A percentile compares a stretch with the other conserved stretches of the same genome.
These are phyloP conservation scores for Gorsachius goisagi DNA, from an alignment of 2,113 vertebrate species.

Conservation along the genomic window DNA sequence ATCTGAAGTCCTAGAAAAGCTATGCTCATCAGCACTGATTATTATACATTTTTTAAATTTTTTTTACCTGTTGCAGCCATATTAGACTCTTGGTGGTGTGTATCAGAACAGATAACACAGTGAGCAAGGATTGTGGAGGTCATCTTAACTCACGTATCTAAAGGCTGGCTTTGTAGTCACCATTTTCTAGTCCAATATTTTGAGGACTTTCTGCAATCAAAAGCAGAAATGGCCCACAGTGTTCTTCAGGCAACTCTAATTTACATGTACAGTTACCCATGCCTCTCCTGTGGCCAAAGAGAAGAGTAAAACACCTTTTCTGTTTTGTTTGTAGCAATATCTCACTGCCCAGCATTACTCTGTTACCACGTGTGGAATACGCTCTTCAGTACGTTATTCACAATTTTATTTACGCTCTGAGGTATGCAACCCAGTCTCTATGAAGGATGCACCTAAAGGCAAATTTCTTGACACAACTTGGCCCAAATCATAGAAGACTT, in stretches of 20 bases:
- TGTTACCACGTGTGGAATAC: background rate
- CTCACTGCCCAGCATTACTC: background rate
- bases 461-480: background rate
- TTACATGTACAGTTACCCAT: background rate
- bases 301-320: background rate
- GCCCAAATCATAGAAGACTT: background rate
- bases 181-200: background rate
- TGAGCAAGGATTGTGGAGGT: background rate
- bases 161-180: background rate
- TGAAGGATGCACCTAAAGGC: background rate
- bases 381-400: background rate
- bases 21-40: background rate
- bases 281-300: background rate
- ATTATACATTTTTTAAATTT: background rate
- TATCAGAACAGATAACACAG: background rate
- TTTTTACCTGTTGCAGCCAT: background rate
- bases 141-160: background rate
- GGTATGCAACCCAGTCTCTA: background rate
- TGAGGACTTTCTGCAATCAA: background rate
- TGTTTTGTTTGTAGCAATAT: background rate
- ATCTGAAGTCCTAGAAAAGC: background rate
- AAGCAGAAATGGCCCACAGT: background rate
- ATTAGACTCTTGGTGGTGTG: background rate
- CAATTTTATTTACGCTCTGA: background rate
- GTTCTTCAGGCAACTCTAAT: background rate